Evolutionary conservation across 2,797 vertebrate genomes (phyloP), one percentile per base, ranked within the genome.

Genomic region (Macropodus opercularis): DNA sequence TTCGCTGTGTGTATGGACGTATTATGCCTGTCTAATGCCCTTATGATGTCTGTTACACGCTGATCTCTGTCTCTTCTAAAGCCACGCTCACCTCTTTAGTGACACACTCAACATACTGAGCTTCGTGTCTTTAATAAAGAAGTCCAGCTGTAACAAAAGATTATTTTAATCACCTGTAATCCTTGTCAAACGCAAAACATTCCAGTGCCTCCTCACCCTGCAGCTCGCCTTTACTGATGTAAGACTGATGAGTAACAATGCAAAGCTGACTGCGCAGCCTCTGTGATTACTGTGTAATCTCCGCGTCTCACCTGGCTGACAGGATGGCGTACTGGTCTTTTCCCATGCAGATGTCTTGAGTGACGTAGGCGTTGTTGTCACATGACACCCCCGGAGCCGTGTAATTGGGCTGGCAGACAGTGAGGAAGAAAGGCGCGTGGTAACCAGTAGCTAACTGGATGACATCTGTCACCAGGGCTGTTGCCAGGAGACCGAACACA

Each of bases 371-470:
- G 68, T 95, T 96, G 80, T 92, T 87, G 0, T 96, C 95, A 2
- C 97, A 98, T 22, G 96, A 93, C n/a, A 94, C 95, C 15, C 95
- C 96, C 0, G 95, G 91, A 13, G 95, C 91, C 0, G 96, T 98
- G 84, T 98, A 98, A 89, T 98, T 98, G 75, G 97, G 97, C 76
- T 98, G 96, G 85, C 97, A 98, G 56, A 98, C 97, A 0, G 97
- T 98, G 79, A 98, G 92, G 90, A 98, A 98, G 91, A 98, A 98
- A 3, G 96, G 97, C 0, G 97, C 79, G 0, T 98, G 97, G 90
- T 98, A 98, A 53, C 97, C 97, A 0, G 97, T 98, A 29, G 95
- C 95, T 80, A 98, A 85, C 89, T 98, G 97, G 86, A 98, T 98
- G 62, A 98, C 89, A 2, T 98, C 97, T 0, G 96, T 98, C 85